phyloP scores from a whole-genome alignment of 53 echinoderm and acorn worm genomes.

The Paelopatides confundens region DNA sequence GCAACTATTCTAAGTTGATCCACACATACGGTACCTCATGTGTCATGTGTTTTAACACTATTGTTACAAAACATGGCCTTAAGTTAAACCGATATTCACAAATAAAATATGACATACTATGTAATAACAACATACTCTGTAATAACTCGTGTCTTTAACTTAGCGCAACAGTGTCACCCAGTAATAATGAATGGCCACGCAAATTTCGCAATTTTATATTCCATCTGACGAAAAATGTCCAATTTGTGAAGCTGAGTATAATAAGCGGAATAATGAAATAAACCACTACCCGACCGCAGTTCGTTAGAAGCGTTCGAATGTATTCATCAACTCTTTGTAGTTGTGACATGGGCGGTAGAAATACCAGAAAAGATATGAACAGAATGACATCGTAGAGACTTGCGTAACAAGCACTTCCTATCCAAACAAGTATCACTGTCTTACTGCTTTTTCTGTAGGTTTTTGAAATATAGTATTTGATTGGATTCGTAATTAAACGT shows the following conservation, averaged over 20 bases:
- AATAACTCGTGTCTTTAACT: too few species aligned
- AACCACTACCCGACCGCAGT: neutral
- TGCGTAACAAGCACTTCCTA: neutral
- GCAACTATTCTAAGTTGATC: too few species aligned
- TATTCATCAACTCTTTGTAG: neutral
- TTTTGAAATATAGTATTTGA: conserved; percentile 6
- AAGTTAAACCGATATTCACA: too few species aligned
- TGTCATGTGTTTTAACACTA: too few species aligned
- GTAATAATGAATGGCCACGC: too few species aligned
- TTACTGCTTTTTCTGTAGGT: neutral
- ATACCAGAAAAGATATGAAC: neutral
- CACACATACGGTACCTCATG: too few species aligned
- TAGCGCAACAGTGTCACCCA: too few species aligned
- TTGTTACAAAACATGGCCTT: too few species aligned
- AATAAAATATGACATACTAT: too few species aligned
- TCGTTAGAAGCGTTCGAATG: neutral
- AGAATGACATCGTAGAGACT: neutral
- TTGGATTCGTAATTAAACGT: neutral
- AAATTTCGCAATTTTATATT: neutral
- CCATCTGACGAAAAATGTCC: neutral
- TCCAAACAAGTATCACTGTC: neutral
- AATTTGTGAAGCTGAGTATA: neutral
- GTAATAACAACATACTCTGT: too few species aligned
- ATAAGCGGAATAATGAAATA: neutral
- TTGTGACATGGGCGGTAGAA: neutral